phyloP scores from a whole-genome alignment of 2,888 invertebrate species.

The Andrena fulva region DNA sequence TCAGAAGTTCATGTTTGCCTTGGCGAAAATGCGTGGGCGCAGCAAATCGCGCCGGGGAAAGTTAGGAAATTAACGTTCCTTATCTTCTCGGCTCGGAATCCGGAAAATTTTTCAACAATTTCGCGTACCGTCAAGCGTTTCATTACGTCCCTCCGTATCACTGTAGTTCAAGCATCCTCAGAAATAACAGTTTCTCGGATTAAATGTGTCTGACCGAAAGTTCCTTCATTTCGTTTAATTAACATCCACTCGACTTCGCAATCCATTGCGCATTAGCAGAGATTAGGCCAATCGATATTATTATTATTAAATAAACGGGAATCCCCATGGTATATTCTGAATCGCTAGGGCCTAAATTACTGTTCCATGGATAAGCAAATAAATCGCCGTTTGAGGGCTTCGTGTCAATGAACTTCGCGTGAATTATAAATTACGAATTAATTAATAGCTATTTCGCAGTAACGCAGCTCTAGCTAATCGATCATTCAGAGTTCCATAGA shows the following conservation, averaged over 20 bases:
- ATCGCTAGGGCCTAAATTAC: no score
- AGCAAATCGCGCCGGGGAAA: neutral
- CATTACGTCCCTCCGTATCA: neutral
- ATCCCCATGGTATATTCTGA: no score
- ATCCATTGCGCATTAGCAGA: no score
- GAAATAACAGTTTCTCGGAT: neutral
- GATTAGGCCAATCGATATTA: no score
- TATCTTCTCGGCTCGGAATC: neutral
- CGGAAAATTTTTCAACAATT: slow-evolving; percentile 6
- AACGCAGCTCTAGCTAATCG: no score
- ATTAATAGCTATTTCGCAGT: no score
- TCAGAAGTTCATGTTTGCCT: slow-evolving; percentile 39
- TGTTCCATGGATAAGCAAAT: no score
- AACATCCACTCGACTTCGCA: neutral
- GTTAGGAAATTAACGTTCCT: neutral
- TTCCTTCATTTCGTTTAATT: neutral
- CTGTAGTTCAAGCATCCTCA: neutral
- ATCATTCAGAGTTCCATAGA: no score
- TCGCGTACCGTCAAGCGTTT: neutral
- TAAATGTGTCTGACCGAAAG: neutral
- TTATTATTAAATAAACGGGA: no score
- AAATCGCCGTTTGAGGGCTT: no score
- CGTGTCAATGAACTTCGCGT: no score
- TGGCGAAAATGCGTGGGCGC: slow-evolving; percentile 5
- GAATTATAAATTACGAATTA: no score